phyloP scores from a whole-genome alignment of 2,888 invertebrate genomes.

The Maniola hyperantus region DNA sequence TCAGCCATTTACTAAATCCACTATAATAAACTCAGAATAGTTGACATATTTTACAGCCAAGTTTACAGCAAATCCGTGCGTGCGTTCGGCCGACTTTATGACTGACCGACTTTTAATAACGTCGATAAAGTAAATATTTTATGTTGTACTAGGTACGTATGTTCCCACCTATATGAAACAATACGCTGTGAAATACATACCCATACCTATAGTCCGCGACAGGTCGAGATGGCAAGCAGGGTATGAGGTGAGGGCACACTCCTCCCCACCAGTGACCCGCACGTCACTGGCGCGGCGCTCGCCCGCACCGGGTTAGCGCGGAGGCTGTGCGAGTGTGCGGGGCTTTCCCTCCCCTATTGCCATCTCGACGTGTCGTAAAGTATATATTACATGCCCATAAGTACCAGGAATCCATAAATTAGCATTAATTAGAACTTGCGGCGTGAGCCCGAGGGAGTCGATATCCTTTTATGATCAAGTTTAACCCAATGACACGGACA shows the following conservation, averaged over 20 bases:
- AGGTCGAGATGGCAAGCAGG: no score
- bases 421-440: constrained; percentile 8
- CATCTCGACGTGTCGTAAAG: no score
- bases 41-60: background rate
- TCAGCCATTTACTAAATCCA: background rate
- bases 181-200: background rate
- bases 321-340: no score
- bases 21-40: constrained; percentile 1
- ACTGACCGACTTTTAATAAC: constrained; percentile 13
- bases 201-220: no score
- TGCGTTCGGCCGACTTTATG: constrained; percentile 1
- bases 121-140: background rate
- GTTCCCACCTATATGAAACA: background rate
- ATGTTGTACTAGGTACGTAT: background rate
- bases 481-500: constrained; percentile 3
- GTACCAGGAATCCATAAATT: constrained; percentile 16
- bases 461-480: constrained; percentile 5
- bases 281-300: no score
- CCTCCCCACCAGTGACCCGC: no score
- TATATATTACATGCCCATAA: background rate
- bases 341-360: no score
- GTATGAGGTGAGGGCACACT: no score
- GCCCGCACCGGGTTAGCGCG: no score
- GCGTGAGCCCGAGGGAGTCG: background rate
- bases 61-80: constrained; percentile 5